Conservation (phyloP, 37 sponge, comb jelly and placozoan species). For the Cliona cf. orientalis region DNA sequence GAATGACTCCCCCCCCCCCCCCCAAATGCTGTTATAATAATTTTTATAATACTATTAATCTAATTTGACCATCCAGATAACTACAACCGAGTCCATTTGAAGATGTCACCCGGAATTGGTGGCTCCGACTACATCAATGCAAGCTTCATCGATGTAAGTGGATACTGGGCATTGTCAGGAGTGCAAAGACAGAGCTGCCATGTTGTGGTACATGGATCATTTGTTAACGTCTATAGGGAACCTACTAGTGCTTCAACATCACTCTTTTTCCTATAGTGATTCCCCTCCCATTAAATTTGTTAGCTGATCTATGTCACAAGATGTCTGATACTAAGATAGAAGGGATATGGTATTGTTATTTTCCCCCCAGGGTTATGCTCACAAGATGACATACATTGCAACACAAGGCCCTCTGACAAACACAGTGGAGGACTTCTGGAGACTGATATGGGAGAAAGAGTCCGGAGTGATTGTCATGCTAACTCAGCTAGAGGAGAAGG, state of each 20-base stretch:
- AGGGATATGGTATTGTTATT: neutral
- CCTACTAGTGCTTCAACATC: too few species aligned
- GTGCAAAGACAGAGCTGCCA: too few species aligned
- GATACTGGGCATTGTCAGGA: too few species aligned
- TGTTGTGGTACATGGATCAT: too few species aligned
- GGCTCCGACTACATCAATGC: conserved; percentile 92
- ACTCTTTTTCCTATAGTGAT: too few species aligned
- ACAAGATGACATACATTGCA: conserved; percentile 67
- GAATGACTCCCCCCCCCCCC: neutral
- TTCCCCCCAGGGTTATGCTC: conserved; percentile 47
- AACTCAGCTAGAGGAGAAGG: conserved; percentile 56
- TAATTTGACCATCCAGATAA: too few species aligned
- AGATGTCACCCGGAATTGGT: conserved; percentile 60
- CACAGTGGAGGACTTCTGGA: conserved; percentile 85
- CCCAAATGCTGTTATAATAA: too few species aligned
- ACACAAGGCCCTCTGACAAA: conserved; percentile 77
- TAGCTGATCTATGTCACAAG: neutral
- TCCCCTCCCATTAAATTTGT: too few species aligned
- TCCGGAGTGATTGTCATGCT: conserved; percentile 77
- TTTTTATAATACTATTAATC: too few species aligned
- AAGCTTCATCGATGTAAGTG: conserved; percentile 69
- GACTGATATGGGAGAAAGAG: conserved; percentile 79
- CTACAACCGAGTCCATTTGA: conserved; percentile 64
- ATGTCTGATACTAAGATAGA: neutral
- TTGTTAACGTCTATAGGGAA: too few species aligned